phyloP scores from a whole-genome alignment of 53 echinoderm and acorn worm genomes.

The Astropecten irregularis region DNA sequence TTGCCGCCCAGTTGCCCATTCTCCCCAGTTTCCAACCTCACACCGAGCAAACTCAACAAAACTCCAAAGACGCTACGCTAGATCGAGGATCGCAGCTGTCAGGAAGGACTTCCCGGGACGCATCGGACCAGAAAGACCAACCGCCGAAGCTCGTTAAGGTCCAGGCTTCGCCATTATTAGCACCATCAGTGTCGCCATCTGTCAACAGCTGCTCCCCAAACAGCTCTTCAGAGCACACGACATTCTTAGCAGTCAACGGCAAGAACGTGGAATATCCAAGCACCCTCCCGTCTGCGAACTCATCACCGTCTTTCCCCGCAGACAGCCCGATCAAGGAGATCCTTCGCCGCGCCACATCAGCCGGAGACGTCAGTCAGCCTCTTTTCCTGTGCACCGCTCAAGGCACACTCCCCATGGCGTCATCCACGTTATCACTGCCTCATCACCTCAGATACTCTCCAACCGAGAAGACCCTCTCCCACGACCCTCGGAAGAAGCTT shows the following conservation, averaged over 20 bases:
- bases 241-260: neutral
- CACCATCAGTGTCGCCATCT: neutral
- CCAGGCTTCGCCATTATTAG: neutral
- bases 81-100: neutral
- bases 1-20: conserved; percentile 2
- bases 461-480: conserved; percentile 50
- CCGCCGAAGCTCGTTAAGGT: neutral
- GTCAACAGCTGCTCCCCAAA: too few relatives aligned
- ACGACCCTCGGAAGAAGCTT: conserved; percentile 70
- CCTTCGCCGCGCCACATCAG: neutral
- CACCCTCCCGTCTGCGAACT: too few relatives aligned
- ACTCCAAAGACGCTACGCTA: neutral
- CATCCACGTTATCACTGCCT: neutral
- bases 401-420: neutral
- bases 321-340: neutral
- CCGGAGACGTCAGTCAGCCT: neutral
- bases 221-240: neutral
- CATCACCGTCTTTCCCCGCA: too few relatives aligned
- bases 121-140: neutral
- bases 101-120: too few relatives aligned
- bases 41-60: neutral
- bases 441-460: conserved; percentile 25
- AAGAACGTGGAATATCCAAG: too few relatives aligned
- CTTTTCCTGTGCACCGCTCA: neutral
- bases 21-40: neutral